These are phyloP conservation scores for Felis chaus DNA, from an alignment of 2,113 vertebrate genomes.

Conservation along the genomic window DNA sequence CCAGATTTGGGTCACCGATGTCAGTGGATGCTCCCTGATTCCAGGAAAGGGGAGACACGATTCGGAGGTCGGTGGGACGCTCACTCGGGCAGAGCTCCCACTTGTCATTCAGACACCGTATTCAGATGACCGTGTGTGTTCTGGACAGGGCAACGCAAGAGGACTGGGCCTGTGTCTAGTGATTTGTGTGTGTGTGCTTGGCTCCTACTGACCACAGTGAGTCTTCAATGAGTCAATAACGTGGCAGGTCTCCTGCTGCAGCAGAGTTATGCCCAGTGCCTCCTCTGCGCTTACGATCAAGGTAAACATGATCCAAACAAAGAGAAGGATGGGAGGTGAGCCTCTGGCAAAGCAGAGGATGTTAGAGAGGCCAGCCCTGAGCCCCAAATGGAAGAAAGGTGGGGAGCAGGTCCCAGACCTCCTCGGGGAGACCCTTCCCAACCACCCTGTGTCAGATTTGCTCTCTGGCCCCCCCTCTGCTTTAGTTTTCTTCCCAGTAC, in stretches of 20 bases:
- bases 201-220: background rate
- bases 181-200: background rate
- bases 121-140: background rate
- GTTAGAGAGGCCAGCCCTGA: background rate
- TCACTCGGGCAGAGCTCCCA: background rate
- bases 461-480: background rate
- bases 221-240: background rate
- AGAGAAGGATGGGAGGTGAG: background rate
- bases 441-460: background rate
- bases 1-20: background rate
- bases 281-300: background rate
- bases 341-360: background rate
- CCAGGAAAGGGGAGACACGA: background rate
- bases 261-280: background rate
- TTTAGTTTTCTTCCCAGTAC: background rate
- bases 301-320: background rate
- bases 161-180: background rate
- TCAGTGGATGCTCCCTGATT: background rate
- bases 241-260: background rate
- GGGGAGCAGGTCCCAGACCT: background rate
- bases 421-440: background rate
- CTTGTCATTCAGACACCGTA: background rate
- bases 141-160: background rate
- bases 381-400: background rate
- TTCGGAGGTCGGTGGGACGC: background rate